Evolutionary conservation across 2,797 vertebrate species (phyloP), one percentile per base, ranked within the genome.

Genomic region (Spondyliosoma cantharus): DNA sequence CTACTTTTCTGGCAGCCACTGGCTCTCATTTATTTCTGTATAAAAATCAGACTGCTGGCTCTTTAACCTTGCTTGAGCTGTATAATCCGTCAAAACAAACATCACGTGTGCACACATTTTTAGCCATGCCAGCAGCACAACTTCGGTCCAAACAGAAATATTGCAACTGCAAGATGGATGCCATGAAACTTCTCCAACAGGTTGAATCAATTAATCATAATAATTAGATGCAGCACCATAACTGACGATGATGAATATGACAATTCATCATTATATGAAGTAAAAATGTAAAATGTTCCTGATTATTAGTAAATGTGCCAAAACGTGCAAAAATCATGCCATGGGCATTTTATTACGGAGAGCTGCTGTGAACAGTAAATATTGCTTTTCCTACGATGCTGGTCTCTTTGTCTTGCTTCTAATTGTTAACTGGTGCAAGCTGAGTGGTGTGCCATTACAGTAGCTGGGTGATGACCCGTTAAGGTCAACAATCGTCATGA

Each of bases 401-500:
- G 1, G 0, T 24, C 74, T 78, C 45, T 77, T 81, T 74, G 74
- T 87, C 59, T 61, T 19, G 54, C 19, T 81, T 17, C 22, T 80
- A 65, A 76, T 48, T 71, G 70, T 59, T 76, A 52, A 78, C 67
- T 68, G 50, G 59, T 57, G 49, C 72, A 22, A 74, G 25, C 49
- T 71, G 82, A 85, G 84, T 63, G 45, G 37, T 71, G 56, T 72
- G 67, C 45, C 50, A 42, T 69, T 57, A 70, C 86, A 78, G 83
- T 43, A 71, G 83, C 81, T 56, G 67, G 24, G 53, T 20, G 66
- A 75, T 86, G 78, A 85, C 70, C 78, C 56, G 81, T 56, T 66
- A 70, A 71, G 82, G 60, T 89, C 87, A 89, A 80, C 69, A 88
- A 71, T 67, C 49, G 9, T 24, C 25, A 53, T 22, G 48, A 76